phyloP scores from a whole-genome alignment of 2,888 invertebrate species.

The Troides aeacus region DNA sequence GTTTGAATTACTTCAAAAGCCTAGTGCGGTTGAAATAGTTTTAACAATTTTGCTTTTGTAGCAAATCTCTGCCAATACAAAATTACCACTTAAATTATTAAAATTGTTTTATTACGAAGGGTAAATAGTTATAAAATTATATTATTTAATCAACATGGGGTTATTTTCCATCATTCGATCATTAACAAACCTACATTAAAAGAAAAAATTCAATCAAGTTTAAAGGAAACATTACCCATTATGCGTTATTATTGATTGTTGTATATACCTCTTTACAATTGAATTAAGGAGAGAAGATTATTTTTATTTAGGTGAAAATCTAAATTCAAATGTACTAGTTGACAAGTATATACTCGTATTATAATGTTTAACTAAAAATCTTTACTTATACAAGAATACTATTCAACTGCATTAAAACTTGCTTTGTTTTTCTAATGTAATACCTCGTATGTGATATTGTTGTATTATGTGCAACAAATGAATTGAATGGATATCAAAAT shows the following conservation, averaged over 20 bases:
- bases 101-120: not conserved
- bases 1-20: constrained; percentile 63
- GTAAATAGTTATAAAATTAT: too few relatives aligned
- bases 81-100: not conserved
- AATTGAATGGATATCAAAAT: not conserved
- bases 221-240: not conserved
- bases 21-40: constrained; percentile 28
- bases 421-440: too few relatives aligned
- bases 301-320: not conserved
- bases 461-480: too few relatives aligned
- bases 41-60: not conserved
- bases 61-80: not conserved
- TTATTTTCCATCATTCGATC: too few relatives aligned
- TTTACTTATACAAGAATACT: too few relatives aligned
- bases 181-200: too few relatives aligned
- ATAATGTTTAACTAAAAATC: too few relatives aligned
- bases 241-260: not conserved
- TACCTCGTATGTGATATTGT: too few relatives aligned
- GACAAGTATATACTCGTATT: not conserved
- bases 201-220: too few relatives aligned
- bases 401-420: too few relatives aligned
- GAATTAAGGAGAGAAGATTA: not conserved
- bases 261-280: not conserved
- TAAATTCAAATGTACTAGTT: not conserved
- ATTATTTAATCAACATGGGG: too few relatives aligned